Conservation (phyloP, 2,113 vertebrate species). For the Willisornis vidua region DNA sequence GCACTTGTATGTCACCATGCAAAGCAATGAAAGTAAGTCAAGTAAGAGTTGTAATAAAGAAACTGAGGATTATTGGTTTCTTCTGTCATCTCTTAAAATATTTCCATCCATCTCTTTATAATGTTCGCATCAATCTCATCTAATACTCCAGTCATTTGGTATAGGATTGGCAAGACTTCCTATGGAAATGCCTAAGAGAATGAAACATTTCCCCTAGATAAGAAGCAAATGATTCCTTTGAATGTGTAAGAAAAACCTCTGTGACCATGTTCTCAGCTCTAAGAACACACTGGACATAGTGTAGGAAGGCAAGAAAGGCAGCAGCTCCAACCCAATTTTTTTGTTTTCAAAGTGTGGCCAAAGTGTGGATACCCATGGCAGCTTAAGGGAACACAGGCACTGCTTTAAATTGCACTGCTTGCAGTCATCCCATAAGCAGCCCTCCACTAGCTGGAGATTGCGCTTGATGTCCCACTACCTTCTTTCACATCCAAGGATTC, state of each 20-base stretch:
- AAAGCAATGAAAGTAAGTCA: background rate
- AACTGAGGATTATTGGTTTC: background rate
- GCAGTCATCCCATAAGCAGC: background rate
- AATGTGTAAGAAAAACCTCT: background rate
- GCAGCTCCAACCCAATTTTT: background rate
- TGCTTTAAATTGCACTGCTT: background rate
- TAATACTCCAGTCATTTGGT: background rate
- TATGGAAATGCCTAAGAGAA: constrained; percentile 9
- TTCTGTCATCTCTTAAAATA: background rate
- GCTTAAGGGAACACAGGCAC: background rate
- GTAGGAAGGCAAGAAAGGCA: background rate
- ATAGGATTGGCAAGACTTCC: constrained; percentile 6
- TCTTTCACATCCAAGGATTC: background rate
- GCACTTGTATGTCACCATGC: background rate
- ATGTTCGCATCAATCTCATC: background rate
- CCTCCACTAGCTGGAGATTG: background rate
- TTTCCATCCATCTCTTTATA: background rate
- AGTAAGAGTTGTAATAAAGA: background rate
- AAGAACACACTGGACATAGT: background rate
- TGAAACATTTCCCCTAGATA: constrained; percentile 29
- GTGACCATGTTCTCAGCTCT: background rate
- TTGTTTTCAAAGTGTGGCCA: background rate
- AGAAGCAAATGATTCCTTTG: background rate
- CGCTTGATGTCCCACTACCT: background rate
- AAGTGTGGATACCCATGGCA: no score